Evolutionary conservation across 2,797 vertebrate genomes (phyloP).

Genomic region (Dicrostonyx torquatus): DNA sequence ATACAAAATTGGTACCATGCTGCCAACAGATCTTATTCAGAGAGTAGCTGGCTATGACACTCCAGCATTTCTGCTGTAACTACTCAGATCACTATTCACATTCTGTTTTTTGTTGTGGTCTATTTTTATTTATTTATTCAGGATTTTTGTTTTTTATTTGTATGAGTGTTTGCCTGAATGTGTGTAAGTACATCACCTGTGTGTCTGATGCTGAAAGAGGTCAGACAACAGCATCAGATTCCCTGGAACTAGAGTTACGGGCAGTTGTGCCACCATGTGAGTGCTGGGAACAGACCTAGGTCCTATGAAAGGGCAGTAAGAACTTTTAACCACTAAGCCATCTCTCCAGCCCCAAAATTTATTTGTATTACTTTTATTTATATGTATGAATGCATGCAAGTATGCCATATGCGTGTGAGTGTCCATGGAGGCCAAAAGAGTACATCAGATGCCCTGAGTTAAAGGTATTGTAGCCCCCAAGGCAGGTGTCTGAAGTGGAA

Average conservation of each 20-base stretch:
- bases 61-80: not conserved
- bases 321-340: not conserved
- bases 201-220: not conserved
- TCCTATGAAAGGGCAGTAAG: not conserved
- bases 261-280: not conserved
- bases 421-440: not conserved
- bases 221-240: not conserved
- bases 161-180: not conserved
- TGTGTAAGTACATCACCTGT: not conserved
- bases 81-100: not conserved
- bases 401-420: not conserved
- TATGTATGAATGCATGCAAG: not conserved
- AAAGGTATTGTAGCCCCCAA: not conserved
- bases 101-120: not conserved
- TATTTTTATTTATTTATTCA: not conserved
- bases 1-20: not conserved
- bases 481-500: not conserved
- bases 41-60: not conserved
- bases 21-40: constrained; percentile 11
- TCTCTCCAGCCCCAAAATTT: not conserved
- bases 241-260: not conserved
- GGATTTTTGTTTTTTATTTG: not conserved
- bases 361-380: not conserved
- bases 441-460: not conserved
- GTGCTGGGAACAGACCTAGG: not conserved